Conservation (phyloP, 2,888 invertebrate species). For the Eristalinus sepulchralis region DNA sequence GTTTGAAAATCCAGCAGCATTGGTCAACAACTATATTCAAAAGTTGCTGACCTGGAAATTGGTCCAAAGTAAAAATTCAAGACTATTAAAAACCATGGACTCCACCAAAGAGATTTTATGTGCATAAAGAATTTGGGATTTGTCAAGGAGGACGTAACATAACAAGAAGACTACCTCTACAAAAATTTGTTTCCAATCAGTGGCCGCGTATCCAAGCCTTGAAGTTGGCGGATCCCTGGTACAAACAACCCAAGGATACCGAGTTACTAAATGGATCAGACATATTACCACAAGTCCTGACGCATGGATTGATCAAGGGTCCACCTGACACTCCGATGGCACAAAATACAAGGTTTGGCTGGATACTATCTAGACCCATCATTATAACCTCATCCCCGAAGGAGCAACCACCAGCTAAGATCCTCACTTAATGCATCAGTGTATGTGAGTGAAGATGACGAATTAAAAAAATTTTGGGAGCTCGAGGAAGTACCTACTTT, state of each 20-base stretch:
- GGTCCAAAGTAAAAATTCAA: neutral
- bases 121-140: too few species aligned
- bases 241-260: neutral
- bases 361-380: constrained; percentile 1
- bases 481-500: neutral
- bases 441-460: neutral
- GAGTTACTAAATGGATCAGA: neutral
- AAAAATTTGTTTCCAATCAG: neutral
- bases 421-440: neutral
- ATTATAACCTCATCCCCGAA: neutral
- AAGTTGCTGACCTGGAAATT: too few species aligned
- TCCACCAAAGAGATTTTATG: neutral
- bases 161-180: neutral
- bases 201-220: neutral
- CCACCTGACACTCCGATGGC: neutral
- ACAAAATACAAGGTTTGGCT: neutral
- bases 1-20: neutral
- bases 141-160: neutral
- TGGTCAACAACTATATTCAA: neutral
- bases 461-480: neutral
- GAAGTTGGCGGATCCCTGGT: constrained; percentile 2
- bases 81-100: neutral
- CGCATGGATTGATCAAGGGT: neutral
- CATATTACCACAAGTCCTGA: neutral
- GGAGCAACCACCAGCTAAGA: too few species aligned